Conservation (phyloP, 2,888 invertebrate species). For the Chromoteleia sp. region DNA sequence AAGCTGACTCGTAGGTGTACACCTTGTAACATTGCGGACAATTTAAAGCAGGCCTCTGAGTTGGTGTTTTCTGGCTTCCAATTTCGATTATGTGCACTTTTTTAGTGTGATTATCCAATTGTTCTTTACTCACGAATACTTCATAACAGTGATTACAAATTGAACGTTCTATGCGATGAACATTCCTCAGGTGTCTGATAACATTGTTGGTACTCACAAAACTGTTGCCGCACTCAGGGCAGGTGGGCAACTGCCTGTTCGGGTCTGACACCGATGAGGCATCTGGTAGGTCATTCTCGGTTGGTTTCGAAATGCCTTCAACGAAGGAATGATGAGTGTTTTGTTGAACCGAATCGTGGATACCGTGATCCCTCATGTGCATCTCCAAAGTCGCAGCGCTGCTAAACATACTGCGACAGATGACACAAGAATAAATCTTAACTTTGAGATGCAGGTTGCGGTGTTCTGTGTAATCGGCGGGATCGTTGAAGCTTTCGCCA, state of each 20-base stretch:
- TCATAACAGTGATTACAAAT: constrained; percentile 88
- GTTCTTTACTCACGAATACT: constrained; percentile 87
- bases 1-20: constrained; percentile 75
- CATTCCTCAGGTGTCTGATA: constrained; percentile 78
- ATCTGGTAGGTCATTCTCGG: constrained; percentile 27
- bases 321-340: constrained; percentile 74
- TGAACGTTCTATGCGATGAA: constrained; percentile 83
- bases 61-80: constrained; percentile 11
- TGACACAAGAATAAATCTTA: constrained; percentile 87
- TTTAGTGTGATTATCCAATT: constrained; percentile 87
- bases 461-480: constrained; percentile 88
- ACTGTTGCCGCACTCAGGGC: constrained; percentile 87
- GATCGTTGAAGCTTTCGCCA: constrained; percentile 87
- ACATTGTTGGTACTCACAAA: constrained; percentile 85
- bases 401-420: constrained; percentile 87
- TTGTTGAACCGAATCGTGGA: constrained; percentile 75
- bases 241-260: constrained; percentile 81
- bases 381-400: constrained; percentile 86
- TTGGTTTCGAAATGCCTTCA: constrained; percentile 17
- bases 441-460: constrained; percentile 88
- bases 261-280: constrained; percentile 74
- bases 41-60: constrained; percentile 66
- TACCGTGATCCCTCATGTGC: constrained; percentile 82
- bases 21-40: constrained; percentile 76
- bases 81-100: constrained; percentile 84